Evolutionary conservation across 2,888 invertebrate species (phyloP), one percentile per base, ranked within the genome.

Genomic region (Latrodectus hesperus): DNA sequence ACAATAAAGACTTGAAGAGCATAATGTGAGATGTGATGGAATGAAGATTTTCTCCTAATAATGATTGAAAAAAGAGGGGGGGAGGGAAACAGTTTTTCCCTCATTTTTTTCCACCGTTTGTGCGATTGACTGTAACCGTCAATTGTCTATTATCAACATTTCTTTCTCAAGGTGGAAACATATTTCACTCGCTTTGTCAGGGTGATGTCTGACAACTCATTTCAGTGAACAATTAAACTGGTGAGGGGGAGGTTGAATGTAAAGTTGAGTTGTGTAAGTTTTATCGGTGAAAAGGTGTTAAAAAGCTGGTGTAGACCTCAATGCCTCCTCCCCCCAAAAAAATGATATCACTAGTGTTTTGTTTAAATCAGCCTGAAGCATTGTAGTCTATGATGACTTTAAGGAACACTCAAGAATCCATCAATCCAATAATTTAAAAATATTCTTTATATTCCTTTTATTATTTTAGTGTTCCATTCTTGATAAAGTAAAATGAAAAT

Each of bases 171-270:
- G 65, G 22, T 22, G 60, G 76, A 86, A 81, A 81, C 80, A 81
- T 86, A 72, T 72, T 76, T 72, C 16, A 51, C 52, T 64, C n/a
- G 81, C 70, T 86, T 86, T 86, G 86, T 86, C 81, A 72, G 86
- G 76, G 81, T 76, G 81, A 86, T 72, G 72, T 86, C 76, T 86
- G 64, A 72, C 71, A 86, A 81, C 81, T 86, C 81, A 81, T 81
- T 86, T 81, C 81, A 75, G 86, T 49, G 86, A 86, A 86, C 86
- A 86, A 86, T 86, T 84, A 86, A 72, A 76, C 14, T 10, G 68
- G 22, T 53, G 64, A 51, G 38, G 67, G 52, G 71, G 17, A 38
- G 38, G 38, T 38, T 38, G n/a, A 60, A 60, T 16, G 60, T 16
- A 9, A 11, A n/a, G n/a, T 60, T n/a, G 12, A 12, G 60, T 60